These are phyloP conservation scores for Seira sanloemensis DNA, from an alignment of 2,888 invertebrate genomes.

Conservation along the genomic window DNA sequence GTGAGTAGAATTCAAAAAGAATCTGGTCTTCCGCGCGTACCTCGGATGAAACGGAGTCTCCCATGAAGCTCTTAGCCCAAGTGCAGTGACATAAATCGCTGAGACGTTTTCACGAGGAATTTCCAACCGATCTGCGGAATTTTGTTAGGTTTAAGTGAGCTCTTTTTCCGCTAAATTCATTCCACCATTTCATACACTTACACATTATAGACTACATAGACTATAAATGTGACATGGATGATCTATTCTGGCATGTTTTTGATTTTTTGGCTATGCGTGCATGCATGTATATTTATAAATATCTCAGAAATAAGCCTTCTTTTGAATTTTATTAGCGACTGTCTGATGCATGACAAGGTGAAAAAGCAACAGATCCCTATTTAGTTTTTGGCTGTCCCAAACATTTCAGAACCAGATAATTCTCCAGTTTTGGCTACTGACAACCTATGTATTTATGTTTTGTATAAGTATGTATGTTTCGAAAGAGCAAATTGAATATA, in stretches of 20 bases:
- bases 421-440: too few relatives aligned
- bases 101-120: constrained; percentile 62
- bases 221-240: too few relatives aligned
- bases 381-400: too few relatives aligned
- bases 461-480: too few relatives aligned
- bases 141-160: constrained; percentile 25
- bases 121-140: constrained; percentile 58
- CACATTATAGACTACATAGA: too few relatives aligned
- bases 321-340: too few relatives aligned
- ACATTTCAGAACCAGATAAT: too few relatives aligned
- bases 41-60: constrained; percentile 70
- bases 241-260: too few relatives aligned
- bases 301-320: too few relatives aligned
- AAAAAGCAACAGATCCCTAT: constrained; percentile 25
- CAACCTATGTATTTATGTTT: too few relatives aligned
- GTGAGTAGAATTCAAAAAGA: constrained; percentile 71
- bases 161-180: constrained; percentile 9
- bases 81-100: constrained; percentile 64
- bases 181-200: not conserved
- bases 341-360: not conserved
- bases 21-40: constrained; percentile 63
- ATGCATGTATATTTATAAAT: not conserved
- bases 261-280: too few relatives aligned
- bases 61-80: constrained; percentile 67
- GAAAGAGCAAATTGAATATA: too few relatives aligned